phyloP scores from a whole-genome alignment of 2,113 vertebrate species.

The Varanus komodoensis region DNA sequence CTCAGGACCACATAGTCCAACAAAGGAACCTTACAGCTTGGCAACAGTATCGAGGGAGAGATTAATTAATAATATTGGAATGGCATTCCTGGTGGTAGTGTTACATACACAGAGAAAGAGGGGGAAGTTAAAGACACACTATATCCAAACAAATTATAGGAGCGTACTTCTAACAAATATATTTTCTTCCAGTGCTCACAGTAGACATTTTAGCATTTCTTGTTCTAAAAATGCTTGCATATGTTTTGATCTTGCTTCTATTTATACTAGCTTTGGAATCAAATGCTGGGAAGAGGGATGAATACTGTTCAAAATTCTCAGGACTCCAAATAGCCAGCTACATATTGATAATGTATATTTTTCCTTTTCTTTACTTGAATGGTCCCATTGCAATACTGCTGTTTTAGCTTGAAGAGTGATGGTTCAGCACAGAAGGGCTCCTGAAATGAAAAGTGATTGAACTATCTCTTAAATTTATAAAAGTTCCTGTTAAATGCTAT shows the following conservation, averaged over 20 bases:
- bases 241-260: not conserved
- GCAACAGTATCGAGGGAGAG: no score
- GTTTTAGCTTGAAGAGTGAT: not conserved
- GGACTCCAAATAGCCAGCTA: not conserved
- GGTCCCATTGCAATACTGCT: not conserved
- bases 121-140: no score
- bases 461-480: not conserved
- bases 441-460: not conserved
- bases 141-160: no score
- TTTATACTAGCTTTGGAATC: not conserved
- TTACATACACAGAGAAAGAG: no score
- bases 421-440: no score
- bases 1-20: no score
- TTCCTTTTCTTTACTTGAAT: not conserved
- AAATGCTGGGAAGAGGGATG: not conserved
- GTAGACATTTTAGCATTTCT: not conserved
- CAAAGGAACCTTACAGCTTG: no score
- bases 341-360: not conserved
- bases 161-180: no score
- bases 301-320: not conserved
- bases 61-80: no score
- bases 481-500: not conserved
- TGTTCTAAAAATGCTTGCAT: not conserved
- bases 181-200: not conserved
- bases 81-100: no score